Conservation (phyloP, 2,888 invertebrate genomes). For the Dryococelus australis region DNA sequence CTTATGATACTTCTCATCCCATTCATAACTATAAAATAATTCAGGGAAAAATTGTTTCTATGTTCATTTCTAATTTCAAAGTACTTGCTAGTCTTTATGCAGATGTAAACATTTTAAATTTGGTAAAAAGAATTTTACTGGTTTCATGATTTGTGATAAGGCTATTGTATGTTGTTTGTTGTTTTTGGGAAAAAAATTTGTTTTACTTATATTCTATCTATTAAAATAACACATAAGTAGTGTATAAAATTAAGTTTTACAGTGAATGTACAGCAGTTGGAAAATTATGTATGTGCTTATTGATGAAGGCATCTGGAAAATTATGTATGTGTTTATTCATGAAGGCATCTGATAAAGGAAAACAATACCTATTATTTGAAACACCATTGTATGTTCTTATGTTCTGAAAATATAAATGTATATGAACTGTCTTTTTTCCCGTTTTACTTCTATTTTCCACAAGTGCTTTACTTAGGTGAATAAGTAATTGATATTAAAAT, state of each 20-base stretch:
- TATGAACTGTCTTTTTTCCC: slow-evolving; percentile 10
- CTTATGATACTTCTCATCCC: neutral
- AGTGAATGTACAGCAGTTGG: slow-evolving; percentile 21
- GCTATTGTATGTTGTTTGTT: neutral
- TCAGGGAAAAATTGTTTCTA: neutral
- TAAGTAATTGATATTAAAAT: too few relatives aligned
- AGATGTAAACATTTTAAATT: neutral
- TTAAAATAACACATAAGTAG: neutral
- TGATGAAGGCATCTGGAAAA: neutral
- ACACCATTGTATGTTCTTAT: slow-evolving; percentile 24
- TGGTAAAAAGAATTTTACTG: neutral
- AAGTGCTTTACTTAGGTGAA: too few relatives aligned
- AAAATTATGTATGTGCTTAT: neutral
- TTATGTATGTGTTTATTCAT: neutral
- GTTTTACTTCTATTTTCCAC: too few relatives aligned
- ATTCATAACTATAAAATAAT: neutral
- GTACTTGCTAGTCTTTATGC: neutral
- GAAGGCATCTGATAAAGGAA: neutral
- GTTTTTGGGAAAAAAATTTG: neutral
- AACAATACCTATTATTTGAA: neutral
- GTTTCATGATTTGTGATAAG: neutral
- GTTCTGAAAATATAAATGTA: slow-evolving; percentile 28
- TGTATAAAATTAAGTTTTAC: neutral
- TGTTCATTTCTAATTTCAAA: neutral
- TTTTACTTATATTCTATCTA: neutral